Evolutionary conservation across 2,888 invertebrate species (phyloP).

Genomic region (Ectemnius continuus): DNA sequence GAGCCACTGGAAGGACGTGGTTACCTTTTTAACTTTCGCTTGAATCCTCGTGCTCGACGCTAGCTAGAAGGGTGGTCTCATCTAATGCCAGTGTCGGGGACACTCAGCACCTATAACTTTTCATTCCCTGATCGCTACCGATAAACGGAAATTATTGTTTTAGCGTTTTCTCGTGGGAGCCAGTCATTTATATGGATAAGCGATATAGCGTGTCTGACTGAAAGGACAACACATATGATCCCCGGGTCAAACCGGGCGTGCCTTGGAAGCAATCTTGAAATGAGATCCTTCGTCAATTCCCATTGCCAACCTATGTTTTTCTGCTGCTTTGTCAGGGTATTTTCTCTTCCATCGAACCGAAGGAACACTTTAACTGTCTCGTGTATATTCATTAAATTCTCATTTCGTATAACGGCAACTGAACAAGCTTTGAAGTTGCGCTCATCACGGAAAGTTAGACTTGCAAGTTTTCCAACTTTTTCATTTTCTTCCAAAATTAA

Average conservation of each 20-base stretch:
- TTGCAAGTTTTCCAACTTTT: slow-evolving; percentile 1
- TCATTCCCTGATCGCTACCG: slow-evolving; percentile 13
- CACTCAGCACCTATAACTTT: background rate
- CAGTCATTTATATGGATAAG: slow-evolving; percentile 1
- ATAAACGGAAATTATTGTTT: slow-evolving; percentile 51
- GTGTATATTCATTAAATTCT: no score
- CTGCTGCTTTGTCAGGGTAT: no score
- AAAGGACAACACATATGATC: background rate
- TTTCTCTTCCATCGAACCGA: no score
- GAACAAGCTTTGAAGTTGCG: no score
- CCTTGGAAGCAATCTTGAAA: no score
- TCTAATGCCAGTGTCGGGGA: no score
- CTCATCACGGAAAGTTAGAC: background rate
- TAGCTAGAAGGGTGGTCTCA: background rate
- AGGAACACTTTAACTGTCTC: no score
- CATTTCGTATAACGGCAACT: no score
- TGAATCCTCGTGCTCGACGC: slow-evolving; percentile 15
- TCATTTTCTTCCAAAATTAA: background rate
- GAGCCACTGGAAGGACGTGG: slow-evolving; percentile 25
- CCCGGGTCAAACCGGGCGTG: no score
- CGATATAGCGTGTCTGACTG: background rate
- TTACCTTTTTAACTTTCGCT: slow-evolving; percentile 46
- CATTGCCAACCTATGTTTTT: no score
- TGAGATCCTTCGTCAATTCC: no score
- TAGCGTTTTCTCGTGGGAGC: slow-evolving; percentile 17